Evolutionary conservation across 2,888 invertebrate species (phyloP).

Genomic region (Mylabris sibirica): DNA sequence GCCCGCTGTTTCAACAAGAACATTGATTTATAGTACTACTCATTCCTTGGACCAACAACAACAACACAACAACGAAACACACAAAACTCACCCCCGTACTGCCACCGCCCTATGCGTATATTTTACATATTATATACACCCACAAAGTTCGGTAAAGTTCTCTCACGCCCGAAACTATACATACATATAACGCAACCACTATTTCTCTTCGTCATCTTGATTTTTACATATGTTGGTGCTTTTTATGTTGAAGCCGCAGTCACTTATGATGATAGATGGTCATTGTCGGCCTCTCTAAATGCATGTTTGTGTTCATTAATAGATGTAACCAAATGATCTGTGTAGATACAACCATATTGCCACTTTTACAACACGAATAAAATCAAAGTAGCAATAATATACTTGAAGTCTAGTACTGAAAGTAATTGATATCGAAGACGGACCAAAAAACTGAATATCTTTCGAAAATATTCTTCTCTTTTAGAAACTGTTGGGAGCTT

Average conservation of each 20-base stretch:
- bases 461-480: neutral
- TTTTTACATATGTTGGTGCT: conserved; percentile 50
- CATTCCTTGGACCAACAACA: conserved; percentile 44
- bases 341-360: conserved; percentile 10
- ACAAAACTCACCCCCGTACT: conserved; percentile 40
- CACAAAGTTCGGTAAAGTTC: conserved; percentile 45
- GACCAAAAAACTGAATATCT: neutral
- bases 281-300: conserved; percentile 48
- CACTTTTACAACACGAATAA: neutral
- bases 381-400: neutral
- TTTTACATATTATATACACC: conserved; percentile 54
- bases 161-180: conserved; percentile 51
- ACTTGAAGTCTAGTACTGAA: neutral
- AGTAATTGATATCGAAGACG: neutral
- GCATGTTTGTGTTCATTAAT: conserved; percentile 52
- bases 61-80: no score
- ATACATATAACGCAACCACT: conserved; percentile 36
- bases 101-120: conserved; percentile 34
- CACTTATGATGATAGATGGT: conserved; percentile 54
- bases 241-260: conserved; percentile 48
- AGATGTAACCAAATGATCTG: conserved; percentile 36
- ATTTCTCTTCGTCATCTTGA: conserved; percentile 29
- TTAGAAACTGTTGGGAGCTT: conserved; percentile 2
- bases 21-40: conserved; percentile 51
- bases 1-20: conserved; percentile 55